phyloP scores from a whole-genome alignment of 1,140 invertebrate species.

The Cydia fagiglandana region DNA sequence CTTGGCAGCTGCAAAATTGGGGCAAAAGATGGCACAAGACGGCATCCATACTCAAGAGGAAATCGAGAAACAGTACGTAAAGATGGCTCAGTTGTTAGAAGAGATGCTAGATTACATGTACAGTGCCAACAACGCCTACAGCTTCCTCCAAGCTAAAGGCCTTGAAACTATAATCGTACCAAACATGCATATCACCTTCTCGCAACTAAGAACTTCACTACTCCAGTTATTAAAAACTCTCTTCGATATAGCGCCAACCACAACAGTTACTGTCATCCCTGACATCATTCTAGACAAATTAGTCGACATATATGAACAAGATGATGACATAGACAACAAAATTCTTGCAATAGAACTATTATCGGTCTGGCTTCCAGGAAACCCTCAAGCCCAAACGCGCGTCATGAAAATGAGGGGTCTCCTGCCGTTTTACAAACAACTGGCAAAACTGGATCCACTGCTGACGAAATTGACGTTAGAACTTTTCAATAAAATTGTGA shows the following conservation, averaged over 20 bases:
- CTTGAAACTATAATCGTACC: slow-evolving; percentile 49
- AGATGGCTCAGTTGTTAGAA: slow-evolving; percentile 42
- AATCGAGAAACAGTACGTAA: slow-evolving; percentile 42
- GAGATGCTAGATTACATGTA: slow-evolving; percentile 44
- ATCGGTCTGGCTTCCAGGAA: slow-evolving; percentile 57
- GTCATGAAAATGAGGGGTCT: slow-evolving; percentile 65
- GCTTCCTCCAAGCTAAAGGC: slow-evolving; percentile 55
- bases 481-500: slow-evolving; percentile 62
- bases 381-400: slow-evolving; percentile 57
- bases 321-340: slow-evolving; percentile 55
- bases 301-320: slow-evolving; percentile 63
- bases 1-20: slow-evolving; percentile 36
- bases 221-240: slow-evolving; percentile 51
- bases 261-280: slow-evolving; percentile 50
- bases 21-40: slow-evolving; percentile 40
- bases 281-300: slow-evolving; percentile 53
- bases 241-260: slow-evolving; percentile 50
- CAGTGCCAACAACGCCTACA: slow-evolving; percentile 46
- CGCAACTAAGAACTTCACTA: slow-evolving; percentile 42
- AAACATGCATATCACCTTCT: slow-evolving; percentile 42
- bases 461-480: slow-evolving; percentile 50
- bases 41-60: slow-evolving; percentile 42
- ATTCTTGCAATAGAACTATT: slow-evolving; percentile 56
- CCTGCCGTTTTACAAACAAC: slow-evolving; percentile 62
- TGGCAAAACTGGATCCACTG: slow-evolving; percentile 51